Conservation (phyloP, 2,888 invertebrate species). For the Xanthostigma xanthostigma region DNA sequence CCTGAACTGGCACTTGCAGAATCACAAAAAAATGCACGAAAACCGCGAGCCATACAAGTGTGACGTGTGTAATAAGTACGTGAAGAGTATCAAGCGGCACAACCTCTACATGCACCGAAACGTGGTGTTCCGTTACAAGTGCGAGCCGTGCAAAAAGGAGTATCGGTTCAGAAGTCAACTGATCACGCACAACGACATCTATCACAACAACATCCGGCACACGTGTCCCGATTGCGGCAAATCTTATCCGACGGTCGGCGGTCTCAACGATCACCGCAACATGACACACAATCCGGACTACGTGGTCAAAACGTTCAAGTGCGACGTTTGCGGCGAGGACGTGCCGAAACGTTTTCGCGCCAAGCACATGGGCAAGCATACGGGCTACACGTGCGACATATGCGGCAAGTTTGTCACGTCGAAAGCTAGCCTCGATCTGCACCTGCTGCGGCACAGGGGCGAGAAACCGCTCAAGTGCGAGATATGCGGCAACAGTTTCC, state of each 20-base stretch:
- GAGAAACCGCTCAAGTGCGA: background rate
- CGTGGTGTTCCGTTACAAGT: background rate
- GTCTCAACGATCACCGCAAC: too few relatives aligned
- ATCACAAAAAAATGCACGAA: conserved; percentile 6
- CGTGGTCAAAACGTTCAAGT: conserved; percentile 6
- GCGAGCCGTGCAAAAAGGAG: background rate
- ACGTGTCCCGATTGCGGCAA: conserved; percentile 3
- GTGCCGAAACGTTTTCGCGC: conserved; percentile 9
- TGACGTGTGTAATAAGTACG: conserved; percentile 21
- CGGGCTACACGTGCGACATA: background rate
- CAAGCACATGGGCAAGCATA: conserved; percentile 5
- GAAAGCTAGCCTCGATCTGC: background rate
- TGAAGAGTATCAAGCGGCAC: background rate
- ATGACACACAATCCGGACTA: conserved; percentile 12
- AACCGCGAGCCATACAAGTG: conserved; percentile 27
- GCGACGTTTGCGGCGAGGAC: conserved; percentile 9
- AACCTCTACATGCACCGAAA: background rate
- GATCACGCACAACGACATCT: too few relatives aligned
- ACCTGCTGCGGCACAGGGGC: background rate
- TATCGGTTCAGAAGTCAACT: background rate
- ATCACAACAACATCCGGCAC: conserved; percentile 16
- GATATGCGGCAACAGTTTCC: background rate
- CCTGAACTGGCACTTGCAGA: too few relatives aligned
- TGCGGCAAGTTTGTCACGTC: background rate
- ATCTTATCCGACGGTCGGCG: background rate